Base-by-base conservation (phyloP, 2,888 invertebrate species). In the Ectemnius lituratus region DNA sequence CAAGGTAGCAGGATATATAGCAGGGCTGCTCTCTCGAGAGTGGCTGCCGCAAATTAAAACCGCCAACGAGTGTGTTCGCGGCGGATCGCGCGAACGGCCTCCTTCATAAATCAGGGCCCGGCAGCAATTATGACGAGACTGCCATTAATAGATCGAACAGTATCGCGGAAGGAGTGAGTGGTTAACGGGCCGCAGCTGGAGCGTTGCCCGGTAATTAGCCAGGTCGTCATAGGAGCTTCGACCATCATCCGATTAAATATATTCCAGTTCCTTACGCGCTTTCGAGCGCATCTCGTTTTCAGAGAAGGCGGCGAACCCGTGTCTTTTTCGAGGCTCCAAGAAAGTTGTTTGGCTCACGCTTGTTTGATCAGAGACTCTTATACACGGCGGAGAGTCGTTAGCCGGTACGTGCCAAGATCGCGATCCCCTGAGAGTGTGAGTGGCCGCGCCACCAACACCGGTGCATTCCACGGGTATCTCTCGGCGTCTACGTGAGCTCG, bases 321-420 rank as follows among this genome's bases (percentile, higher is more conserved):
- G 16, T 52, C 14, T 52, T 52, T 52, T 52, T 52, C 52, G 52
- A 52, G 52, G 16, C n/a, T 52, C 52, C 52, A 52, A 82, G 76
- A 79, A 82, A 81, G 82, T 79, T 76, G 79, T 76, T 68, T 67
- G 66, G 62, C 64, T 71, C 70, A 69, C 56, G 61, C 68, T 82
- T 82, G 78, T 84, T 82, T 82, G 82, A 82, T 82, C 82, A 80
- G 84, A 82, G 79, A 70, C 70, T 74, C 69, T 70, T 80, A 82
- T 74, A 72, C 65, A 77, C 81, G n/a, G 52, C n/a, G n/a, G 52
- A 52, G 81, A 82, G 82, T 82, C 84, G 82, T 82, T 82, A 82
- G 76, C 79, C 62, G 62, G 72, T 83, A 80, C 84, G 84, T 84
- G 83, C 73, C 67, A 71, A 76, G 84, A 83, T 82, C 79, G 79